A percentile compares a stretch with the other conserved stretches of the same genome.
These are phyloP conservation scores for Penaeus chinensis DNA, from an alignment of 1,140 invertebrate species.

Conservation along the genomic window DNA sequence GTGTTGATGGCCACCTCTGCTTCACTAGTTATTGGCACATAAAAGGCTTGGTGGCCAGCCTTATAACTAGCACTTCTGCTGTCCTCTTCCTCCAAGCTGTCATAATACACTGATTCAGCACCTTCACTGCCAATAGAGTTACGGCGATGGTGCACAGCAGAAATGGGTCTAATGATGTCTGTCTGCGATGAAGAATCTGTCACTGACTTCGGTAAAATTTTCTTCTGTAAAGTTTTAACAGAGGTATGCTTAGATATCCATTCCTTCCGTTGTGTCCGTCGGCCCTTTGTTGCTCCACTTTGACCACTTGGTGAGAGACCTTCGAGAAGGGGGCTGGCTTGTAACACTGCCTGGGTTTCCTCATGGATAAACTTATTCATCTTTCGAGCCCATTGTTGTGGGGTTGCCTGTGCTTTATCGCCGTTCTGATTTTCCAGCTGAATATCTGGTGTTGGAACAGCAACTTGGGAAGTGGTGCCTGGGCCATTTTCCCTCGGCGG, in stretches of 20 bases:
- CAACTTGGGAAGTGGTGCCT: background rate
- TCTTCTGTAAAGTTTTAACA: slow-evolving; percentile 50
- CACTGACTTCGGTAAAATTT: slow-evolving; percentile 32
- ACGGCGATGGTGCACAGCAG: background rate
- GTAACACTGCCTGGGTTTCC: slow-evolving; percentile 55
- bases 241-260: slow-evolving; percentile 59
- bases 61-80: background rate
- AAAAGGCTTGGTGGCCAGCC: slow-evolving; percentile 32
- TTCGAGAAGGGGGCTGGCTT: slow-evolving; percentile 44
- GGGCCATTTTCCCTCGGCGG: slow-evolving; percentile 14
- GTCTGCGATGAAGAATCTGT: slow-evolving; percentile 53
- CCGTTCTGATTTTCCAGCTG: background rate
- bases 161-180: slow-evolving; percentile 14
- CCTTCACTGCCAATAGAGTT: slow-evolving; percentile 32
- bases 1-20: background rate
- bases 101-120: slow-evolving; percentile 51
- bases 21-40: slow-evolving; percentile 46
- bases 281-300: background rate
- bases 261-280: slow-evolving; percentile 49
- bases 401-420: background rate
- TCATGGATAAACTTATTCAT: slow-evolving; percentile 49
- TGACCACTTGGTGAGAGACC: background rate
- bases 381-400: slow-evolving; percentile 50
- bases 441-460: background rate
- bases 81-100: slow-evolving; percentile 62